Evolutionary conservation across 2,797 vertebrate genomes (phyloP).

Genomic region (Sebastes trivittatus): DNA sequence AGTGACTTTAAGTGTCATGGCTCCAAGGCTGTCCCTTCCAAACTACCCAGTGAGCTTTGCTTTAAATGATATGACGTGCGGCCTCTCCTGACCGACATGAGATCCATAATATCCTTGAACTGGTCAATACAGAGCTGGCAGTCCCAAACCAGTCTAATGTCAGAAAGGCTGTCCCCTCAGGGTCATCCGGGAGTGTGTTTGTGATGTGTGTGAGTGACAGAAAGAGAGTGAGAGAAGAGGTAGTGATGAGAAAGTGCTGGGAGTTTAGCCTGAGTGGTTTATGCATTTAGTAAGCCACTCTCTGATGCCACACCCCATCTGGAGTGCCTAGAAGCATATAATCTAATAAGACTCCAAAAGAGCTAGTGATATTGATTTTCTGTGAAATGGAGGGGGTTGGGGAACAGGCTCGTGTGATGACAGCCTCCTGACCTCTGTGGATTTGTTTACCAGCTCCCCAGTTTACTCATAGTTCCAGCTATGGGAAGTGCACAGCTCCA

Average conservation of each 20-base stretch:
- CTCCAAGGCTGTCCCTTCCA: conserved; percentile 21
- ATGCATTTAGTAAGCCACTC: conserved; percentile 66
- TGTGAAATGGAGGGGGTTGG: conserved; percentile 60
- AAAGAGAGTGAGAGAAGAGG: not conserved
- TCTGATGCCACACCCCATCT: conserved; percentile 74
- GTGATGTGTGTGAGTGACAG: conserved; percentile 14
- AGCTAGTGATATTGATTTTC: conserved; percentile 78
- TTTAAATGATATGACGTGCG: conserved; percentile 7
- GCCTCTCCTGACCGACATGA: conserved; percentile 55
- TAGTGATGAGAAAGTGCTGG: conserved; percentile 42
- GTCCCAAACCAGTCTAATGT: conserved; percentile 36
- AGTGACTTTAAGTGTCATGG: not conserved
- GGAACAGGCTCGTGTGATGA: conserved; percentile 55
- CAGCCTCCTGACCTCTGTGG: conserved; percentile 69
- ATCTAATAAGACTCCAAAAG: conserved; percentile 78
- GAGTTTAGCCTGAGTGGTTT: conserved; percentile 65
- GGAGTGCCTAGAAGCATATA: conserved; percentile 70
- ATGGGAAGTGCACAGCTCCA: conserved; percentile 25
- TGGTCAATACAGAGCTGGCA: conserved; percentile 54
- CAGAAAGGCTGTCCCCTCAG: conserved; percentile 22
- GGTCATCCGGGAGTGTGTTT: conserved; percentile 1
- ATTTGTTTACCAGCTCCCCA: conserved; percentile 63
- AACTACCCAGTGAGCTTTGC: not conserved
- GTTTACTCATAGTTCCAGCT: conserved; percentile 27
- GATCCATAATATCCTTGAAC: conserved; percentile 60